Evolutionary conservation across 1,140 invertebrate species (phyloP).

Genomic region (Grapholita molesta): DNA sequence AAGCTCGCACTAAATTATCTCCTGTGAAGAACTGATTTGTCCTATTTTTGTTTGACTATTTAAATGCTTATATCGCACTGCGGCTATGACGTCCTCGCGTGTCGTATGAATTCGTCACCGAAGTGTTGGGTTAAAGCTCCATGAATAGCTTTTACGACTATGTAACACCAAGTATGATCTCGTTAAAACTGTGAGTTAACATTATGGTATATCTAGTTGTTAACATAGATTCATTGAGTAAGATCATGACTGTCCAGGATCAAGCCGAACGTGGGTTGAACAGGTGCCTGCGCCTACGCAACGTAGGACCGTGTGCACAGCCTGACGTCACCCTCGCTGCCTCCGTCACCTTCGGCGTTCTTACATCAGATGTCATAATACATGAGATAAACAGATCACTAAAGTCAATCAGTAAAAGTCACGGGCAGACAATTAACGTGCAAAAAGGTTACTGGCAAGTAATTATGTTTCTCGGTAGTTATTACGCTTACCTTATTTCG

Average conservation of each 20-base stretch:
- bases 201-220: background rate
- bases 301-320: constrained; percentile 60
- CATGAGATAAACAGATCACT: background rate
- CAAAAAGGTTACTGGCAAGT: background rate
- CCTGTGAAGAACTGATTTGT: background rate
- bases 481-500: background rate
- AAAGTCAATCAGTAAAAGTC: constrained; percentile 9
- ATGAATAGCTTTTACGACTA: constrained; percentile 4
- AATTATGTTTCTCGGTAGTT: background rate
- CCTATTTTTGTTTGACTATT: background rate
- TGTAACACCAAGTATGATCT: background rate
- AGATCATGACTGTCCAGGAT: constrained; percentile 14
- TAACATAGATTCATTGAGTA: constrained; percentile 1
- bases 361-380: constrained; percentile 12
- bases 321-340: constrained; percentile 57
- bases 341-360: constrained; percentile 38
- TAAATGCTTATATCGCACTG: background rate
- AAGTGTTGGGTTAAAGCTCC: background rate
- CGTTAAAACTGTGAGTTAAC: background rate
- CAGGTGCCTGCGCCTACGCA: constrained; percentile 55
- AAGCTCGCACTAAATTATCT: constrained; percentile 7
- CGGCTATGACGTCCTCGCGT: background rate
- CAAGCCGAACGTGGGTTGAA: constrained; percentile 36
- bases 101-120: background rate
- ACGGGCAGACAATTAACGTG: background rate